phyloP scores from a whole-genome alignment of 1,140 invertebrate species.

The Brachionus rubens region DNA sequence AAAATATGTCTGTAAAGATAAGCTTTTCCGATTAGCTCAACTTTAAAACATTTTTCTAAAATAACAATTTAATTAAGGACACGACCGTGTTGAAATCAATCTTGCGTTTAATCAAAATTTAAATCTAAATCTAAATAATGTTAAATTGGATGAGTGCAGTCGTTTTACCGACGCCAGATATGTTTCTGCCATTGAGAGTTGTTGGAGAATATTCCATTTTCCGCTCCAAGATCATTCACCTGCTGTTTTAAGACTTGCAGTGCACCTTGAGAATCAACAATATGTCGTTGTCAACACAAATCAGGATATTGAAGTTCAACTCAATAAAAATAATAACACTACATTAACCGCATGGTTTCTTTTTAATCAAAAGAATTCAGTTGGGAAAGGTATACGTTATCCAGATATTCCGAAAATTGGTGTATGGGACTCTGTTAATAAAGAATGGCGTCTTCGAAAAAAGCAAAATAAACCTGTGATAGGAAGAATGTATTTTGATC shows the following conservation, averaged over 20 bases:
- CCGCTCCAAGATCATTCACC: slow-evolving; percentile 15
- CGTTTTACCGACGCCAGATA: slow-evolving; percentile 46
- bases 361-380: not conserved
- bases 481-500: not conserved
- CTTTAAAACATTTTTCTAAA: not conserved
- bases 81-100: not conserved
- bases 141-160: slow-evolving; percentile 44
- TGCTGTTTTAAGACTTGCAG: not conserved
- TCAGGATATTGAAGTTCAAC: not conserved
- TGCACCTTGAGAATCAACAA: slow-evolving; percentile 47
- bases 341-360: not conserved
- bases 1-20: slow-evolving; percentile 56
- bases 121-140: too few relatives aligned
- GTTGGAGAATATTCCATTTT: slow-evolving; percentile 27
- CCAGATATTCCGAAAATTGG: not conserved
- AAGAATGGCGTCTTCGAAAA: not conserved
- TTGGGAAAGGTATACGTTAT: not conserved
- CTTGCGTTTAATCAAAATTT: too few relatives aligned
- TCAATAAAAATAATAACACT: not conserved
- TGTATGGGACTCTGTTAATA: not conserved
- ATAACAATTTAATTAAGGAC: not conserved
- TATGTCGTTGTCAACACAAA: not conserved
- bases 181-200: slow-evolving; percentile 36
- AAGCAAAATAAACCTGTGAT: not conserved
- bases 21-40: not conserved